Evolutionary conservation across 2,797 vertebrate species (phyloP), one percentile per base, ranked within the genome.

Genomic region (Antennarius maculatus): DNA sequence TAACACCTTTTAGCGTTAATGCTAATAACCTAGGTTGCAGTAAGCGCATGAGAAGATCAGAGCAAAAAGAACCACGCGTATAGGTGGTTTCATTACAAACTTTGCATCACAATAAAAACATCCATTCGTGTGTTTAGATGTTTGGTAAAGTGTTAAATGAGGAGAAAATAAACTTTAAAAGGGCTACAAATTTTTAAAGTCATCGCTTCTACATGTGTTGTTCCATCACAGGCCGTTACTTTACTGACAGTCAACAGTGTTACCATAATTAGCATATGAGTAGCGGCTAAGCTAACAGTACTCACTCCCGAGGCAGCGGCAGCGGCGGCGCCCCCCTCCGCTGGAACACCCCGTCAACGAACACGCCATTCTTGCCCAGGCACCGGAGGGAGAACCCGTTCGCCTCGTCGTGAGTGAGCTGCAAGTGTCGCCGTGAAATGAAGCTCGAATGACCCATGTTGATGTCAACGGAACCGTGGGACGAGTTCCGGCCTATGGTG

Each of bases 361-460:
- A 99, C 77, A 99, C 97, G 61, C 97, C 97, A 88, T 98, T 99
- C 92, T 99, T 99, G 81, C 97, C 97, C 56, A 98, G 91, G 77
- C 97, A 99, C 71, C 96, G 95, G 71, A 99, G 93, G 79, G 94
- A 96, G 89, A 99, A 99, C 1, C 91, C 88, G 82, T 72, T 83
- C 34, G 95, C 93, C 74, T 96, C 96, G 71, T 96, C 95, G 90
- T 96, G 97, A 78, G 74, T 90, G 66, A 98, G 92, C 92, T 98
- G 96, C 89, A 99, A 90, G 94, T 98, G 97, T 76, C 96, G 94
- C 84, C 97, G 91, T 16, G 97, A 99, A 82, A 99, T 97, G 91
- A 98, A 99, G 89, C 96, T 97, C 60, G 96, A 98, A 90, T 95
- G 96, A 61, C 97, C 97, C 96, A 98, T 98, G 92, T 95, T 96